Evolutionary conservation across 2,888 invertebrate species (phyloP).

Genomic region (Volucella bombylans): DNA sequence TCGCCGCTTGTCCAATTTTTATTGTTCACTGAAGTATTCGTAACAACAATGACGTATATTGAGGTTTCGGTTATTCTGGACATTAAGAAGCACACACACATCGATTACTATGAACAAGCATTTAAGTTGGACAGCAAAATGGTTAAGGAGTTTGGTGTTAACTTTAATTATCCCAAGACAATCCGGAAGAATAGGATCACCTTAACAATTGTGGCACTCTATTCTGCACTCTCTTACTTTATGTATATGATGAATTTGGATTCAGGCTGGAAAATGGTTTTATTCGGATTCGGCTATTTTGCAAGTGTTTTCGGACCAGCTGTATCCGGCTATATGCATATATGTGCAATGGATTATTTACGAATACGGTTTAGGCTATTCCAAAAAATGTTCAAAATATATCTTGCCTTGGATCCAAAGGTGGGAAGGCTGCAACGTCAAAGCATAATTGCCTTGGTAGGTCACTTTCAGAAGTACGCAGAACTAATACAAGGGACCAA

Average conservation of each 20-base stretch:
- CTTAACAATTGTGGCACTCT: constrained; percentile 63
- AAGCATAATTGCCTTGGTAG: constrained; percentile 71
- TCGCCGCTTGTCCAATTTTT: constrained; percentile 77
- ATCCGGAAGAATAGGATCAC: constrained; percentile 75
- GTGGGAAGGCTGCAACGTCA: neutral
- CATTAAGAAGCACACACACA: constrained; percentile 73
- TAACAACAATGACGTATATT: constrained; percentile 75
- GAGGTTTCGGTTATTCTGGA: constrained; percentile 75
- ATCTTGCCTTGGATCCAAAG: constrained; percentile 11
- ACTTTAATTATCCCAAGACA: constrained; percentile 78
- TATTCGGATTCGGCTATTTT: constrained; percentile 76
- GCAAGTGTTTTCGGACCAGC: constrained; percentile 76
- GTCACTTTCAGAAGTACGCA: constrained; percentile 75
- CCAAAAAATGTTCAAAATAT: constrained; percentile 75
- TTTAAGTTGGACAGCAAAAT: constrained; percentile 76
- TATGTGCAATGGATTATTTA: constrained; percentile 78
- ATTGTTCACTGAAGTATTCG: constrained; percentile 75
- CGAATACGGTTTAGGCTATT: constrained; percentile 78
- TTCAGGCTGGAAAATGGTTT: constrained; percentile 43
- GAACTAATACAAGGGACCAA: constrained; percentile 77
- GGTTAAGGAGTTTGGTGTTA: constrained; percentile 75
- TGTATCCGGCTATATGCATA: constrained; percentile 75
- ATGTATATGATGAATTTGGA: constrained; percentile 76
- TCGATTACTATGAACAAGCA: constrained; percentile 75
- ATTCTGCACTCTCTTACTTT: constrained; percentile 67